Evolutionary conservation across 2,797 vertebrate genomes (phyloP).

Genomic region (Spinus olivaceus): DNA sequence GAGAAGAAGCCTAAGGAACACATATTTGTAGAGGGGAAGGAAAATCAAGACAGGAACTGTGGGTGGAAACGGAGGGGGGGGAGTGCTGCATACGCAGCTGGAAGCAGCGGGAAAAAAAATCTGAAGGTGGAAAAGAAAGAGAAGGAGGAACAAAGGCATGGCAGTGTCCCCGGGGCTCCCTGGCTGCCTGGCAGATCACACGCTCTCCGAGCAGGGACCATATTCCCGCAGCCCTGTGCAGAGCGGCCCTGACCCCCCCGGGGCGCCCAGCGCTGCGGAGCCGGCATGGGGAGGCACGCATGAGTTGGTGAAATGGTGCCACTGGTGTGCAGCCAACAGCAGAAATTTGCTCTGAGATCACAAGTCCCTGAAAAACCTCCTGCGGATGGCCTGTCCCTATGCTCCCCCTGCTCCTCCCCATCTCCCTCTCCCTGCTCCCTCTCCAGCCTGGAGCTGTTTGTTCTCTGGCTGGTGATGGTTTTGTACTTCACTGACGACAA

Average conservation of each 20-base stretch:
- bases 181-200: neutral
- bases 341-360: neutral
- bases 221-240: neutral
- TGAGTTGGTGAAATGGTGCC: neutral
- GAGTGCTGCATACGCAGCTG: neutral
- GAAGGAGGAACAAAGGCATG: conserved; percentile 51
- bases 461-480: conserved; percentile 9
- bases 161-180: conserved; percentile 20
- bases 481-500: neutral
- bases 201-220: neutral
- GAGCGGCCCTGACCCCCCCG: neutral
- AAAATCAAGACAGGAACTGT: conserved; percentile 38
- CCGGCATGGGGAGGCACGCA: neutral
- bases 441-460: conserved; percentile 45
- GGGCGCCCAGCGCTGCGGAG: neutral
- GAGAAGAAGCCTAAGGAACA: neutral
- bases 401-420: neutral
- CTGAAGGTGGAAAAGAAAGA: conserved; percentile 53
- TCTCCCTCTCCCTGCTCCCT: neutral
- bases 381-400: neutral
- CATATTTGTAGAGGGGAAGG: conserved; percentile 2
- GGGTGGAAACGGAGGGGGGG: neutral
- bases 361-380: neutral
- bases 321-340: neutral
- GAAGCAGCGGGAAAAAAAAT: neutral